Conservation (phyloP, 1,140 invertebrate species). For the Frieseomelitta varia region DNA sequence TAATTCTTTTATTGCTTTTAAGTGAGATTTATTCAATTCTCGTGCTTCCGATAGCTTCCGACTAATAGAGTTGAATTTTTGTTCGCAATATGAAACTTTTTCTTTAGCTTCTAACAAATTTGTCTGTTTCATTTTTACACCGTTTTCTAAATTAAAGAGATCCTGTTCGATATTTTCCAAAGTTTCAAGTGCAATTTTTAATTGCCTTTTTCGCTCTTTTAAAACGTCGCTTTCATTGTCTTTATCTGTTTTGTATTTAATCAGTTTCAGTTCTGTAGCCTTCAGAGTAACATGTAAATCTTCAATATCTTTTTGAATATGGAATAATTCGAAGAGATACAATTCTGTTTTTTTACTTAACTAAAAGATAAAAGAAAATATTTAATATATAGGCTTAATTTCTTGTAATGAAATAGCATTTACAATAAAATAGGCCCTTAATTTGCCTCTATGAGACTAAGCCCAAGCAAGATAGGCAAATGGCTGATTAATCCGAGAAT, state of each 20-base stretch:
- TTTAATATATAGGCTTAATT: neutral
- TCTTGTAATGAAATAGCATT: neutral
- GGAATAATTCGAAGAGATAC: neutral
- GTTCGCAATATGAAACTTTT: conserved; percentile 93
- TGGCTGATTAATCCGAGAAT: too few species aligned
- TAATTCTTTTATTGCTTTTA: conserved; percentile 90
- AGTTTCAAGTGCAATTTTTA: neutral
- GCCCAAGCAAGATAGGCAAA: too few species aligned
- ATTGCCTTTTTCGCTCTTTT: neutral
- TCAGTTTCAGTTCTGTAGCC: neutral
- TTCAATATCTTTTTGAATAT: neutral
- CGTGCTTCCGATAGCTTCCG: conserved; percentile 93
- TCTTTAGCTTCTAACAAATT: conserved; percentile 96
- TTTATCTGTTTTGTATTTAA: conserved; percentile 90
- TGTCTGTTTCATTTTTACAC: conserved; percentile 93
- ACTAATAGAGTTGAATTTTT: conserved; percentile 92
- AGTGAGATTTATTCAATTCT: conserved; percentile 92
- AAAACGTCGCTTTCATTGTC: neutral
- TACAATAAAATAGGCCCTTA: neutral
- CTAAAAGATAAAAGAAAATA: neutral
- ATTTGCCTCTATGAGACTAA: too few species aligned
- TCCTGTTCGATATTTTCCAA: conserved; percentile 94
- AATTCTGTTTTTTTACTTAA: neutral
- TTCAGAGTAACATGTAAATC: neutral
- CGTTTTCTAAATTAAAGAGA: conserved; percentile 92